These are phyloP conservation scores for Parotia lawesii DNA, from an alignment of 2,113 vertebrate species.

Conservation along the genomic window DNA sequence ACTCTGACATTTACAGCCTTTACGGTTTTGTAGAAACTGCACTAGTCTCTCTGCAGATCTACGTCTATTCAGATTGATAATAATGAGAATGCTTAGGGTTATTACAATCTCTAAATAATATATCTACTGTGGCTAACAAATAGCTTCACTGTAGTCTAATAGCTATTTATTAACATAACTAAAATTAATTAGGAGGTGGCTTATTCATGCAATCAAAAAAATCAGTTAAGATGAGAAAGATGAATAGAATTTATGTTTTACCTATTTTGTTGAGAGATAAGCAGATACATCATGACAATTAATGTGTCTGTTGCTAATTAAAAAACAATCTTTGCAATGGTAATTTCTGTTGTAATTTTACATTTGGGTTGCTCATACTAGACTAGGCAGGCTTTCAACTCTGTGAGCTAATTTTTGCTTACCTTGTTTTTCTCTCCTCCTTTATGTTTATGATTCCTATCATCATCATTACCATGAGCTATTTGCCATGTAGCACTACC, in stretches of 20 bases:
- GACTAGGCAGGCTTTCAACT: neutral
- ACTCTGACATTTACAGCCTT: neutral
- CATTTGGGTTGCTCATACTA: neutral
- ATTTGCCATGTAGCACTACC: neutral
- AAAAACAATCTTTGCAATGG: neutral
- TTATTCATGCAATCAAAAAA: neutral
- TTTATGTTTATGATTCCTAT: neutral
- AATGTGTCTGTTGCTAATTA: slow-evolving; percentile 39
- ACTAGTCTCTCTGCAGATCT: neutral
- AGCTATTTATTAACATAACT: slow-evolving; percentile 44
- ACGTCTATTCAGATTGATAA: slow-evolving; percentile 6
- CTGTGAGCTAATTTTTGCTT: neutral
- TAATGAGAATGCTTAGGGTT: slow-evolving; percentile 19
- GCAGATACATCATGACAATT: slow-evolving; percentile 40
- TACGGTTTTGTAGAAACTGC: neutral
- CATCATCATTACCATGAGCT: neutral
- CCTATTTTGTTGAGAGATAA: slow-evolving; percentile 1
- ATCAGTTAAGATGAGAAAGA: neutral
- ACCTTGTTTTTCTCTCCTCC: neutral
- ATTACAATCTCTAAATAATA: slow-evolving; percentile 41
- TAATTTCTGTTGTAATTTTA: slow-evolving; percentile 30
- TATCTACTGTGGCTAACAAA: slow-evolving; percentile 19
- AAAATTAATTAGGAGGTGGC: slow-evolving; percentile 38
- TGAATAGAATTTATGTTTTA: slow-evolving; percentile 34
- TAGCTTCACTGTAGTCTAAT: slow-evolving; percentile 12